A percentile compares a stretch with the other conserved stretches of the same genome.
phyloP scores from a whole-genome alignment of 2,113 vertebrate species.

The Sander lucioperca region DNA sequence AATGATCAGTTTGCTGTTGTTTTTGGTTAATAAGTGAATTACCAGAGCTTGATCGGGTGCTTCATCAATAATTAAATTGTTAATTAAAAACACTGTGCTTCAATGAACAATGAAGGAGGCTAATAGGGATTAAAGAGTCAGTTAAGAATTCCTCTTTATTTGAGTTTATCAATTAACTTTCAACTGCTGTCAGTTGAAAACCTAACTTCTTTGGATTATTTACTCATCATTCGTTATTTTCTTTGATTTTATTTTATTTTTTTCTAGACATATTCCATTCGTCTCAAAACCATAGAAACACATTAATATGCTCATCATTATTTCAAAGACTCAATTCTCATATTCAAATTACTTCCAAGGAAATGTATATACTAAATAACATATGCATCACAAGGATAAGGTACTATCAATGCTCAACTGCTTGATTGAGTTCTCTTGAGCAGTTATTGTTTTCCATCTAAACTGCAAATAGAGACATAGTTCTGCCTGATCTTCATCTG shows the following conservation, averaged over 20 bases:
- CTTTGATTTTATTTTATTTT: background rate
- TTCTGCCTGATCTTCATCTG: background rate
- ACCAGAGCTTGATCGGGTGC: slow-evolving; percentile 56
- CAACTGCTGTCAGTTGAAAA: slow-evolving; percentile 37
- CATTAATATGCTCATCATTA: background rate
- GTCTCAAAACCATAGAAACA: background rate
- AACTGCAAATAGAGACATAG: background rate
- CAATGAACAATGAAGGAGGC: slow-evolving; percentile 69
- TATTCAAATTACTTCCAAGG: background rate
- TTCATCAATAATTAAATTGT: slow-evolving; percentile 72
- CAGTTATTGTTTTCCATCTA: background rate
- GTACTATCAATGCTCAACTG: too few relatives aligned
- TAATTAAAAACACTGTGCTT: slow-evolving; percentile 75
- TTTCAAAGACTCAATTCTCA: background rate
- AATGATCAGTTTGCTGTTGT: slow-evolving; percentile 58
- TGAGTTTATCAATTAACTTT: slow-evolving; percentile 52
- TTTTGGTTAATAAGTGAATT: slow-evolving; percentile 63
- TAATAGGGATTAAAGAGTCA: slow-evolving; percentile 64
- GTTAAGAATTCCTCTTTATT: slow-evolving; percentile 43
- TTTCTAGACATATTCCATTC: background rate
- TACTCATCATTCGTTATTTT: background rate
- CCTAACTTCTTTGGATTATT: slow-evolving; percentile 13
- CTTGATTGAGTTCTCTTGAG: too few relatives aligned
- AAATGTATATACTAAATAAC: too few relatives aligned
- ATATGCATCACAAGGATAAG: too few relatives aligned